Evolutionary conservation across 2,888 invertebrate species (phyloP).

Genomic region (Rambutsinella grinnellia): DNA sequence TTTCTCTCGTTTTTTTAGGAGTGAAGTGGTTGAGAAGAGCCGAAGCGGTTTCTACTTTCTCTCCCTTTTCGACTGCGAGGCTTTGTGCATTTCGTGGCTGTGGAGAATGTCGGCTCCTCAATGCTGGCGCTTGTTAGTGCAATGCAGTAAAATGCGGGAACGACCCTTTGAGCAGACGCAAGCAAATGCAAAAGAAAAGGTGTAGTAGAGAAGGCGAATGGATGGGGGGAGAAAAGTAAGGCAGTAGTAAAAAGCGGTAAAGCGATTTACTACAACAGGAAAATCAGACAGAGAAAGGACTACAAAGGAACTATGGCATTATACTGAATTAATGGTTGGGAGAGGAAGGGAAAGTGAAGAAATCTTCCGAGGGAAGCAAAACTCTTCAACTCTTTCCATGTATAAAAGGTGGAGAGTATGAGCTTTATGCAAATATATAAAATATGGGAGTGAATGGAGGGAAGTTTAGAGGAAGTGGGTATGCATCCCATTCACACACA

Average conservation of each 20-base stretch:
- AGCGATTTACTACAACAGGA: no score
- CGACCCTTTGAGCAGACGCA: constrained; percentile 63
- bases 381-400: neutral
- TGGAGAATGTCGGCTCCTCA: constrained; percentile 41
- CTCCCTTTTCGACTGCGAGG: neutral
- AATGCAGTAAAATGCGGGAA: constrained; percentile 66
- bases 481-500: no score
- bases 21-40: neutral
- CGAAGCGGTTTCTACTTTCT: neutral
- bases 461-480: no score
- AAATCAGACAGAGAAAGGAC: no score
- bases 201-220: constrained; percentile 5
- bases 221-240: neutral
- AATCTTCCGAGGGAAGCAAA: neutral
- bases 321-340: no score
- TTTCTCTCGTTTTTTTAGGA: neutral
- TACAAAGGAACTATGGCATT: no score
- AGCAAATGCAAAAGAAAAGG: constrained; percentile 23
- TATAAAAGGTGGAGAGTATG: neutral
- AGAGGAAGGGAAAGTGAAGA: neutral
- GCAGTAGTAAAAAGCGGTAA: no score
- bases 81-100: neutral
- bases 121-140: constrained; percentile 62
- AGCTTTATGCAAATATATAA: neutral
- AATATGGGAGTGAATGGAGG: neutral